Conservation (phyloP, 2,797 vertebrate species). For the Alfaro cultratus region DNA sequence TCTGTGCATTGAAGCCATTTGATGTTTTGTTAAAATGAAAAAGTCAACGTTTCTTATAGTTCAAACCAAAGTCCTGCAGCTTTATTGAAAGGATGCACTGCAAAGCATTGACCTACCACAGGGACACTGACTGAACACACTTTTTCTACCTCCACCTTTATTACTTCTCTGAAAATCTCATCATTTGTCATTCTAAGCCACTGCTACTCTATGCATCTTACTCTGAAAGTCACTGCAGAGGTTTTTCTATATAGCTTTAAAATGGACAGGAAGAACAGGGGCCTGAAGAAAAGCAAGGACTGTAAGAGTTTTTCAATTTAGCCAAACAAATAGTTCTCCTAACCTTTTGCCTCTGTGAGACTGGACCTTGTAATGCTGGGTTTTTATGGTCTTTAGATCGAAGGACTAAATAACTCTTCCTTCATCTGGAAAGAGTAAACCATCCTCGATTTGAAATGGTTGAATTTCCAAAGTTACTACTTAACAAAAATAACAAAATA, state of each 20-base stretch:
- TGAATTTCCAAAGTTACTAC: not conserved
- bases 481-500: too few relatives aligned
- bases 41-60: not conserved
- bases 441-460: not conserved
- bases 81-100: conserved; percentile 4
- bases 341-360: not conserved
- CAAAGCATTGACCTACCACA: conserved; percentile 3
- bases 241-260: not conserved
- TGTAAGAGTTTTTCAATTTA: not conserved
- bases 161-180: not conserved
- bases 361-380: not conserved
- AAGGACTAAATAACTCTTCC: not conserved
- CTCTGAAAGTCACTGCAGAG: not conserved
- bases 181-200: not conserved
- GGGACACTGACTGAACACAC: not conserved
- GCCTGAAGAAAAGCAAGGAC: not conserved
- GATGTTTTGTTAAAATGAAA: not conserved
- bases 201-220: not conserved
- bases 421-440: not conserved
- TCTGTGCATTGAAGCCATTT: not conserved
- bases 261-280: not conserved
- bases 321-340: not conserved
- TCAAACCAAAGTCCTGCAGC: conserved; percentile 3
- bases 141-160: not conserved
- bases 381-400: not conserved